Conservation (phyloP, 2,113 vertebrate genomes). For the Trichechus manatus region DNA sequence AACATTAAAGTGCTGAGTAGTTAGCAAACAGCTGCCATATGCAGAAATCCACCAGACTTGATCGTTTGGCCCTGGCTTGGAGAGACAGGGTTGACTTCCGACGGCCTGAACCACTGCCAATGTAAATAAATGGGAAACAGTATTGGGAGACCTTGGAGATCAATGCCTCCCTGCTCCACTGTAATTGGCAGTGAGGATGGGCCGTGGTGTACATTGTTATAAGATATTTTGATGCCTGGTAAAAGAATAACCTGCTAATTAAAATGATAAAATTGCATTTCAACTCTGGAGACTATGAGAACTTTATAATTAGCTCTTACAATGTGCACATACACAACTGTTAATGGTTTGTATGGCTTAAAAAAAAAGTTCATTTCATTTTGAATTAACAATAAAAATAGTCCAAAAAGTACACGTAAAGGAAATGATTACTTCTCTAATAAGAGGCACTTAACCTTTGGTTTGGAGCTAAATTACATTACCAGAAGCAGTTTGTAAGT, state of each 20-base stretch:
- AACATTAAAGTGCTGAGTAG: background rate
- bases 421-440: slow-evolving; percentile 53
- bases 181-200: background rate
- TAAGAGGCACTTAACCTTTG: slow-evolving; percentile 71
- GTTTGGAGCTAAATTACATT: slow-evolving; percentile 63
- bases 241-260: slow-evolving; percentile 59
- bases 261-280: slow-evolving; percentile 71
- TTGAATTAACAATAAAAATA: slow-evolving; percentile 67
- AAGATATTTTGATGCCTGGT: background rate
- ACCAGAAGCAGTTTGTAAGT: background rate
- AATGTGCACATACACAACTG: background rate
- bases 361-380: slow-evolving; percentile 27
- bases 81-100: background rate
- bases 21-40: background rate
- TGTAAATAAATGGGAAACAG: background rate
- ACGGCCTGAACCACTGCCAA: background rate
- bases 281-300: slow-evolving; percentile 66
- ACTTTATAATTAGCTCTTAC: slow-evolving; percentile 60
- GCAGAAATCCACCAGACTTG: background rate
- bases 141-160: background rate
- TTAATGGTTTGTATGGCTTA: background rate
- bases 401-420: slow-evolving; percentile 53
- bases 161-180: background rate
- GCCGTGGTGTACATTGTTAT: background rate
- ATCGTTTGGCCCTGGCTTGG: background rate